phyloP scores from a whole-genome alignment of 1,140 invertebrate species.

The Berghia stephanieae region DNA sequence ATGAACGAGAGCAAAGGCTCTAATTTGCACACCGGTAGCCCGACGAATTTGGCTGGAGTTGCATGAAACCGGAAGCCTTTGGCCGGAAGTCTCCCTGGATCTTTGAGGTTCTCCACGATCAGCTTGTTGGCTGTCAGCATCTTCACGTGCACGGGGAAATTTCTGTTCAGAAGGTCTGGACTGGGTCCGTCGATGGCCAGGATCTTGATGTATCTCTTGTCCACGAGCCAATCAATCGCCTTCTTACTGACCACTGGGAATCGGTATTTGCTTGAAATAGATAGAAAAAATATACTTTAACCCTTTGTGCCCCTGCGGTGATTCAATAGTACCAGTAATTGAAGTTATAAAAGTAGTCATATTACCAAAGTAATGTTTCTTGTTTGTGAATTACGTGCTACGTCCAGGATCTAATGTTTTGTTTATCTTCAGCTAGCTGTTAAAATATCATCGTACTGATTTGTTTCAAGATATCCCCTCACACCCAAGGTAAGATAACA shows the following conservation, averaged over 20 bases:
- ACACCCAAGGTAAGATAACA: too few species aligned
- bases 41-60: conserved; percentile 13
- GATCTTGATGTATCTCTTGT: background rate
- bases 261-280: background rate
- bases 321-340: too few species aligned
- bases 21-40: conserved; percentile 1
- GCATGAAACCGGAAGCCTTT: conserved; percentile 19
- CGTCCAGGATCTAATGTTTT: too few species aligned
- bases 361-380: too few species aligned
- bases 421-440: too few species aligned
- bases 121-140: background rate
- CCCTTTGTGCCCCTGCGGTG: too few species aligned
- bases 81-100: conserved; percentile 13
- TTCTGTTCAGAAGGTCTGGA: background rate
- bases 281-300: background rate
- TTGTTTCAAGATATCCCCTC: too few species aligned
- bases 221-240: background rate
- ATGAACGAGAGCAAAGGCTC: conserved; percentile 19
- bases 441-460: too few species aligned
- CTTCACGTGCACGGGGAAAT: conserved; percentile 1
- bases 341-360: too few species aligned
- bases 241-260: background rate
- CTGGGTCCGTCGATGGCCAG: background rate
- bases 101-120: conserved; percentile 19
- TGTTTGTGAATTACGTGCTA: too few species aligned